Evolutionary conservation across 2,113 vertebrate species (phyloP), one percentile per base, ranked within the genome.

Genomic region (Pelobates fuscus): DNA sequence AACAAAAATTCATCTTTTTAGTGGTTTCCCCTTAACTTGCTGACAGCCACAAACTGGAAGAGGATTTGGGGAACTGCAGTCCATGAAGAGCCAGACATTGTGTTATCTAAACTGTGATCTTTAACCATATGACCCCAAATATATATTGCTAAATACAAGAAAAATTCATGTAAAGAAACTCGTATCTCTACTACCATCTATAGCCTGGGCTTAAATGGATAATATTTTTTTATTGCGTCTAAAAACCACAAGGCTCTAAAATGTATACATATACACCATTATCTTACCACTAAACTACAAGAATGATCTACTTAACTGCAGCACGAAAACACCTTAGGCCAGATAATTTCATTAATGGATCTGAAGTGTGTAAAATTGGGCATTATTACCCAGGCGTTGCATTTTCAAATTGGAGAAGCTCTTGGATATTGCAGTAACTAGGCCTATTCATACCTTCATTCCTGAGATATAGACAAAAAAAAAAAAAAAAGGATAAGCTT

Each of bases 311-410:
- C 89, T 93, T 91, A 88, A 93, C 44, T 44, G 92, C 90, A 90
- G 91, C 93, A 92, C 92, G 90, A 92, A 94, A 94, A 94, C 91
- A 93, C 89, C 91, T 93, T 90, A 86, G 91, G 89, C 89, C 92
- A 92, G 91, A 92, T 94, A 94, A 95, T 95, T 95, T 92, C 89
- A 89, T 90, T 94, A 94, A 95, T 95, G 93, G 92, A 92, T 94
- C 80, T 94, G 92, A 94, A 95, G 93, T 93, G 92, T 91, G 88
- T 77, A 85, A 94, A 95, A 95, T 94, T 93, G 93, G 89, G 90
- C 83, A 26, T 92, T 93, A 97, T 97, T 96, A 94, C 92, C 86
- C 90, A 85, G 91, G 89, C 93, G 94, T 89, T 92, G 80, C 89
- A 89, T 88, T 88, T 91, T 91, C 86, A 71, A 84, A 89, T 87